These are phyloP conservation scores for Semnornis frantzii DNA, from an alignment of 2,113 vertebrate species.

Conservation along the genomic window DNA sequence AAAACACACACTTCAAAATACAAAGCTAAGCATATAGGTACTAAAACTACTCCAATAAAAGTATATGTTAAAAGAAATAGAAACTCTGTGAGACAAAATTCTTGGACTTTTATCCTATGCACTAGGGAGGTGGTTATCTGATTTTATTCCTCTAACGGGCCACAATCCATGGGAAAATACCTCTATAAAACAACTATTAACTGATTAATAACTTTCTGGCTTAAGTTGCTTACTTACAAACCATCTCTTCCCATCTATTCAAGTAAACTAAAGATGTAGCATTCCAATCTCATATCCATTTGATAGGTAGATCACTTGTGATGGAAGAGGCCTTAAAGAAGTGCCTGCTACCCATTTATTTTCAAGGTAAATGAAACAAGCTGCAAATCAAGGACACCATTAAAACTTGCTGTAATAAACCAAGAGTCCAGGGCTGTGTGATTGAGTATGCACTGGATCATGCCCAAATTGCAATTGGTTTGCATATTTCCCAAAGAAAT, in stretches of 20 bases:
- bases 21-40: background rate
- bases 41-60: constrained; percentile 31
- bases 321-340: constrained; percentile 30
- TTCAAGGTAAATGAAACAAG: constrained; percentile 61
- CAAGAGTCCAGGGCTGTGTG: background rate
- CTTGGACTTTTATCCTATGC: background rate
- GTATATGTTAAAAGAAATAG: background rate
- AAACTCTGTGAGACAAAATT: background rate
- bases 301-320: constrained; percentile 20
- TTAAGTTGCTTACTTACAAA: background rate
- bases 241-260: constrained; percentile 34
- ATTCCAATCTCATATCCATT: constrained; percentile 26
- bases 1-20: background rate
- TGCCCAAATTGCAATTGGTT: constrained; percentile 31
- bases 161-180: constrained; percentile 48
- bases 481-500: constrained; percentile 58
- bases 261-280: background rate
- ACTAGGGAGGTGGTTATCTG: background rate
- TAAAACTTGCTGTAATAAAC: background rate
- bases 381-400: constrained; percentile 18
- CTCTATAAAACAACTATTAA: constrained; percentile 56
- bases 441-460: background rate
- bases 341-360: constrained; percentile 33
- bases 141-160: constrained; percentile 21
- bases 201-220: constrained; percentile 53